Evolutionary conservation across 2,113 vertebrate genomes (phyloP).

Genomic region (Falcunculus frontatus): DNA sequence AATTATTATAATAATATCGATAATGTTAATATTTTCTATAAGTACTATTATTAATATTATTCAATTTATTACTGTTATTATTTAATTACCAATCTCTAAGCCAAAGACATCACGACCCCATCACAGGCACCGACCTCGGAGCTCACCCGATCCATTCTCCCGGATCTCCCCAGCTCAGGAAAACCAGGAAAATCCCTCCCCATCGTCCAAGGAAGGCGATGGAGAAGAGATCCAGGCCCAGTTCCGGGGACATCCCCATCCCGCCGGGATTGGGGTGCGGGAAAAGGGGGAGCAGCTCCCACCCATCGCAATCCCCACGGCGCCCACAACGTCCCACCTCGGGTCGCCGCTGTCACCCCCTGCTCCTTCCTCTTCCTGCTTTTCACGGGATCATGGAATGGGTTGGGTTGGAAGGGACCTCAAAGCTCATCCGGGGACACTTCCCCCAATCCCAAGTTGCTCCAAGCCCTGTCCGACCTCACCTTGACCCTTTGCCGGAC

Average conservation of each 20-base stretch:
- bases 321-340: fast-evolving
- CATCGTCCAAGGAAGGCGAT: fast-evolving
- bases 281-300: not conserved
- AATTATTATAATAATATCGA: too few relatives aligned
- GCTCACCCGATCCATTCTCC: fast-evolving
- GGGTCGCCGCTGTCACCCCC: fast-evolving
- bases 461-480: not conserved
- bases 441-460: fast-evolving
- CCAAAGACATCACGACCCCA: fast-evolving
- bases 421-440: not conserved
- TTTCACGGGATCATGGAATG: fast-evolving
- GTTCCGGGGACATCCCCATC: not conserved
- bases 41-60: too few relatives aligned
- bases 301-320: fast-evolving
- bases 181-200: not conserved
- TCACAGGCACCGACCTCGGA: fast-evolving
- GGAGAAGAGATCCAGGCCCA: too few relatives aligned
- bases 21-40: fast-evolving
- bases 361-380: not conserved
- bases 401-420: not conserved
- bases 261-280: fast-evolving
- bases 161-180: fast-evolving
- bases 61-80: fast-evolving
- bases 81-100: fast-evolving
- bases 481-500: fast-evolving